Evolutionary conservation across 2,113 vertebrate genomes (phyloP), one percentile per base, ranked within the genome.

Genomic region (Tonatia bakeri): DNA sequence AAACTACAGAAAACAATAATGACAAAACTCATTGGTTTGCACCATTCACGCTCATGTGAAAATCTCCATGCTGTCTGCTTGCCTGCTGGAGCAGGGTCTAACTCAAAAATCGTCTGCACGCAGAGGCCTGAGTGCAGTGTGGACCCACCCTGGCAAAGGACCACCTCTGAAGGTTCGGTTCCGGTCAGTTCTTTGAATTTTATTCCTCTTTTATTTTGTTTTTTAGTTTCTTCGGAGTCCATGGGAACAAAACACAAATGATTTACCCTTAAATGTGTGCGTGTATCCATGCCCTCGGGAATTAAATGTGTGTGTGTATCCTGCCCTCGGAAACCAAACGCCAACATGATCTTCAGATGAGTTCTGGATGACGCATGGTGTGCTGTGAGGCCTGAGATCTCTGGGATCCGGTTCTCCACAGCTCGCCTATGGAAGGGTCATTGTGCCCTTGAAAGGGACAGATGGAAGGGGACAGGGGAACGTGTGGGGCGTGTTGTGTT

Each of bases 241-340:
- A 33, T 40, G 10, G 16, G 14, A 5, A 14, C 38, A 73, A 4
- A 54, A 47, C 19, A 26, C 31, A 40, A 17, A 56, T 8, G 77
- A 43, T 40, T 40, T 38, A 31, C 5, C 2, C 33, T 45, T 40
- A 47, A 26, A 19, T 19, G 13, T 7, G 2, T 26, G 64, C n/a
- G 17, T 17, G 7, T 31, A 7, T 5, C 16, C 0, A 0, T 17
- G 28, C 16, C 14, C 33, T 26, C 43, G 8, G 38, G n/a, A n/a
- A n/a, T 45, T 40, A 47, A 26, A 19, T 19, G 13, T 7, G 2
- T 26, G 64, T 43, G 17, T 17, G 7, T 31, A 7, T 5, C 16
- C 0, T 17, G 28, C 16, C 14, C 33, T 26, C 43, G 8, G 38
- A 45, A 64, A 28, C 43, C 31, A 45, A 31, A 20, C 19, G n/a